Conservation (phyloP, 2,888 invertebrate species). For the Drosophila atripex region DNA sequence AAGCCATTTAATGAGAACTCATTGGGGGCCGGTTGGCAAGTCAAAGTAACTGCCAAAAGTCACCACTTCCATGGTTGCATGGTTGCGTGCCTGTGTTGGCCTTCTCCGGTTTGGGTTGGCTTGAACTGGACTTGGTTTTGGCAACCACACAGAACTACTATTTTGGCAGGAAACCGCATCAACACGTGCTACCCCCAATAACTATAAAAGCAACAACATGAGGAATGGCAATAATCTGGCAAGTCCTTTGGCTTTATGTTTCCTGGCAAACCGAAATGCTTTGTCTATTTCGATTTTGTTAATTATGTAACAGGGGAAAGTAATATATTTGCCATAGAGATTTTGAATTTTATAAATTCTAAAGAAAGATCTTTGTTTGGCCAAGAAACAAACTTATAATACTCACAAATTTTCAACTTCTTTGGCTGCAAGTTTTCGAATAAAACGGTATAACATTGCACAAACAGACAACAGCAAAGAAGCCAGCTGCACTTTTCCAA, state of each 20-base stretch:
- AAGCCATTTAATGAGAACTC: conserved; percentile 29
- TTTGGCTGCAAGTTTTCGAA: conserved; percentile 59
- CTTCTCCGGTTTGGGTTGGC: conserved; percentile 26
- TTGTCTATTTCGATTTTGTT: conserved; percentile 43
- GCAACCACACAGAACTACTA: conserved; percentile 55
- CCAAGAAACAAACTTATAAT: conserved; percentile 43
- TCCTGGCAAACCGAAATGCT: conserved; percentile 31
- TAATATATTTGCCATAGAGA: conserved; percentile 9
- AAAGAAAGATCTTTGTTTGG: conserved; percentile 7
- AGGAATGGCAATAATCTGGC: conserved; percentile 18
- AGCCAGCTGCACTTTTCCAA: conserved; percentile 38
- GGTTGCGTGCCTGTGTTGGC: conserved; percentile 28
- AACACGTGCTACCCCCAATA: conserved; percentile 36
- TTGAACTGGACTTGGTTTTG: conserved; percentile 21
- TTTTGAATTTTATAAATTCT: neutral
- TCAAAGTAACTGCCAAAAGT: conserved; percentile 44
- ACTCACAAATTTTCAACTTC: conserved; percentile 58
- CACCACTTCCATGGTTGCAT: conserved; percentile 19
- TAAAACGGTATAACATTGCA: conserved; percentile 57
- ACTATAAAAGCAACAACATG: conserved; percentile 2
- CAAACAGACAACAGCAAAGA: conserved; percentile 39
- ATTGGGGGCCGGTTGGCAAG: conserved; percentile 22
- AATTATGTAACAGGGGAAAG: conserved; percentile 29
- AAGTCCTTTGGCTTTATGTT: conserved; percentile 17
- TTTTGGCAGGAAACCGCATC: conserved; percentile 51